Conservation (phyloP, 2,113 vertebrate genomes). For the Pseudonaja textilis region DNA sequence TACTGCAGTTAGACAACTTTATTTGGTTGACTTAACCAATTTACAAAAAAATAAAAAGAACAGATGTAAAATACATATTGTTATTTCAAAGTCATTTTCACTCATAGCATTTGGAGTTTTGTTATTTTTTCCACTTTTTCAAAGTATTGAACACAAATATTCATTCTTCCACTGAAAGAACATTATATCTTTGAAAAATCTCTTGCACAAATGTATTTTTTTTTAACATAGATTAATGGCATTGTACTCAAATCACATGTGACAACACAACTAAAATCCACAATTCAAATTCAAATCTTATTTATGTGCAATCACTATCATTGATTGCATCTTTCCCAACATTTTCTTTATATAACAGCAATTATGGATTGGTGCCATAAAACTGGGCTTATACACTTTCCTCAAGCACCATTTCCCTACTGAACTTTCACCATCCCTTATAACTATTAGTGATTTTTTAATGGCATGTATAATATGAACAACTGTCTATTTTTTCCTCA, state of each 20-base stretch:
- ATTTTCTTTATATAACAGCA: not conserved
- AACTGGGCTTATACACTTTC: not conserved
- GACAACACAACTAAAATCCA: not conserved
- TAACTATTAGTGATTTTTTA: not conserved
- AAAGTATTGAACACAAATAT: not conserved
- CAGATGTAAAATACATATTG: not conserved
- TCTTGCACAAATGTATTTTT: not conserved
- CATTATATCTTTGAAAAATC: not conserved
- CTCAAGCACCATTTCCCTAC: not conserved
- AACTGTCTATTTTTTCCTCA: not conserved
- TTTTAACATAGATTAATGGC: not conserved
- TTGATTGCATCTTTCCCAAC: not conserved
- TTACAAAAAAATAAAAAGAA: not conserved
- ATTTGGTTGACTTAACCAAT: not conserved
- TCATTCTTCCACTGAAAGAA: not conserved
- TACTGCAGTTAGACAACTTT: not conserved
- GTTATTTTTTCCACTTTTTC: not conserved
- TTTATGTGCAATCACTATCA: not conserved
- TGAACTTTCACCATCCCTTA: not conserved
- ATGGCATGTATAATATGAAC: not conserved
- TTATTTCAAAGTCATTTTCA: not conserved
- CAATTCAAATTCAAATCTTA: not conserved
- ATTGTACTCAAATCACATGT: not conserved
- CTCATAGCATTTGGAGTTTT: not conserved
- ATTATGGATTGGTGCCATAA: not conserved